These are phyloP conservation scores for Tiphia femorata DNA, from an alignment of 2,888 invertebrate species.

Conservation along the genomic window DNA sequence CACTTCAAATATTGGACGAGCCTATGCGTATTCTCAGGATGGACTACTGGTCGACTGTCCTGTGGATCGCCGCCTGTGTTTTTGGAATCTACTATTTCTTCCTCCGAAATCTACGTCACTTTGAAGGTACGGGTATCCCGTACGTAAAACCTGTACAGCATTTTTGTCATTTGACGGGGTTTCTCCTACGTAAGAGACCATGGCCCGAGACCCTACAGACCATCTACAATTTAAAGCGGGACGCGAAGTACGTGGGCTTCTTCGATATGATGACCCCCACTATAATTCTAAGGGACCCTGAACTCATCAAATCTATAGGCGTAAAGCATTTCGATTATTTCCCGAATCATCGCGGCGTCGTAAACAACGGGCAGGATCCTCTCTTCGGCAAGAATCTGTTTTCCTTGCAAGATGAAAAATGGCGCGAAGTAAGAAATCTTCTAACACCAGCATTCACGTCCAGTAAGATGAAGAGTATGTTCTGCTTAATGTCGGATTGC, in stretches of 20 bases:
- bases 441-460: conserved; percentile 72
- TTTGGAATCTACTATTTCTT: conserved; percentile 14
- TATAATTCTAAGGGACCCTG: conserved; percentile 34
- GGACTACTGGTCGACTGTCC: conserved; percentile 13
- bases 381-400: conserved; percentile 37
- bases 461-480: conserved; percentile 72
- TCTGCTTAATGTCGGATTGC: conserved; percentile 67
- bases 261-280: conserved; percentile 34
- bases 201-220: conserved; percentile 6
- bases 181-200: conserved; percentile 20
- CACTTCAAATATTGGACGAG: too few species aligned
- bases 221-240: conserved; percentile 25
- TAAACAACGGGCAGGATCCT: conserved; percentile 25
- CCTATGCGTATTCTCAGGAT: too few species aligned
- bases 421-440: conserved; percentile 70
- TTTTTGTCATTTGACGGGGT: conserved; percentile 30
- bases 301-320: not conserved
- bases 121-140: conserved; percentile 18
- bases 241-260: conserved; percentile 43
- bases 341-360: conserved; percentile 6
- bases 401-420: conserved; percentile 63
- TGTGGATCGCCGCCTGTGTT: conserved; percentile 9
- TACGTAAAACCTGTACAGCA: conserved; percentile 26
- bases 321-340: conserved; percentile 9
- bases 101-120: conserved; percentile 6